phyloP scores from a whole-genome alignment of 2,113 vertebrate species.

The Phocoena sinus region DNA sequence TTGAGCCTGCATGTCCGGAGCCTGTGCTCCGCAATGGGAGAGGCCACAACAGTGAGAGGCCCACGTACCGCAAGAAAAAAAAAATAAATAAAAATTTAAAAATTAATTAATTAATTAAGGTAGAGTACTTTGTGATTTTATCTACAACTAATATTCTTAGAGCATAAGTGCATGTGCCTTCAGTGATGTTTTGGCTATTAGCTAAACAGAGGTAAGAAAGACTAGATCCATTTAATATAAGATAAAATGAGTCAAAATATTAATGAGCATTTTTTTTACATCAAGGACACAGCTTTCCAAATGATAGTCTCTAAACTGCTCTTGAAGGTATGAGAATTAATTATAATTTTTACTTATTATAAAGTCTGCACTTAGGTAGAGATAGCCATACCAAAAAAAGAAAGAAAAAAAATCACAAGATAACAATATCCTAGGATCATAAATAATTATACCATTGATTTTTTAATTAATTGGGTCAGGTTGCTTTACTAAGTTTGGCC shows the following conservation, averaged over 20 bases:
- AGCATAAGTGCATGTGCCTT: neutral
- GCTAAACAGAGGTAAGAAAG: neutral
- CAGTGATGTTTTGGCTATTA: neutral
- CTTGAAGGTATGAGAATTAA: neutral
- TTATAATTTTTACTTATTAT: neutral
- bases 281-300: neutral
- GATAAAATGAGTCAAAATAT: neutral
- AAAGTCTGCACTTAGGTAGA: neutral
- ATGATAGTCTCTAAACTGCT: neutral
- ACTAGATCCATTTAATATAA: neutral
- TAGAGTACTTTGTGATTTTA: neutral
- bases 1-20: too few species aligned
- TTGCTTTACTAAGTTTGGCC: neutral
- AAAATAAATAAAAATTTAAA: neutral
- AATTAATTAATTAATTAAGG: neutral
- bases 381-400: neutral
- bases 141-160: neutral
- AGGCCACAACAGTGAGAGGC: too few species aligned
- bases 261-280: neutral
- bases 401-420: neutral
- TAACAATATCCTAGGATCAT: neutral
- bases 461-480: neutral
- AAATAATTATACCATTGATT: neutral
- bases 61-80: too few species aligned
- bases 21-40: too few species aligned